Evolutionary conservation across 2,797 vertebrate genomes (phyloP), one percentile per base, ranked within the genome.

Genomic region (Enteromius mattozi): DNA sequence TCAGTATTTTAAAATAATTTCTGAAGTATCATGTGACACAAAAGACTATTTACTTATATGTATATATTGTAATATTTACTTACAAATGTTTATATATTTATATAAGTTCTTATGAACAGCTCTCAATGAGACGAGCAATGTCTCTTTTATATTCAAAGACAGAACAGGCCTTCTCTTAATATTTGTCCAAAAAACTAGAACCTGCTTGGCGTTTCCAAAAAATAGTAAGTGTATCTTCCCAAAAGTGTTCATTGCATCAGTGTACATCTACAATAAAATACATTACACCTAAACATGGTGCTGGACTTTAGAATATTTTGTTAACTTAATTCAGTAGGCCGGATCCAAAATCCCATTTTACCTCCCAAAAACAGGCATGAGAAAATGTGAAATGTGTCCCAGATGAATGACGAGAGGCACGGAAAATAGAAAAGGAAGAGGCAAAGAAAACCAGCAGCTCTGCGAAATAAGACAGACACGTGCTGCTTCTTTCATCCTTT

Each of bases 401-500:
- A 76, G 16, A 40, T 76, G 24, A 82, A 70, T 2, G 10, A 40
- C 4, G 3, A 8, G 45, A 78, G 74, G n/a, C 9, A 66, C 3
- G 30, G 33, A 77, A 33, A 49, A 45, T 6, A 17, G 47, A 30
- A 19, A 21, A 69, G 47, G 45, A 78, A 40, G 42, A 13, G 1
- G 63, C 49, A n/a, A 12, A 54, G 33, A 77, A 69, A 30, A 81
- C 21, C 66, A 79, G 19, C 51, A 78, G 65, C 49, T 66, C 37
- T 75, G 14, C 8, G 10, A 40, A 81, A 35, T 35, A 59, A 54
- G 37, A 66, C 30, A 17, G 61, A 24, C 30, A 76, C 8, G 45
- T 77, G 78, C 71, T 30, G 70, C 16, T 80, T 27, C 56, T 63
- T 80, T 80, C 70, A 80, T 85, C 70, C 47, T 66, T 81, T 77